Conservation (phyloP, 2,797 vertebrate species). For the Fundulus diaphanus region DNA sequence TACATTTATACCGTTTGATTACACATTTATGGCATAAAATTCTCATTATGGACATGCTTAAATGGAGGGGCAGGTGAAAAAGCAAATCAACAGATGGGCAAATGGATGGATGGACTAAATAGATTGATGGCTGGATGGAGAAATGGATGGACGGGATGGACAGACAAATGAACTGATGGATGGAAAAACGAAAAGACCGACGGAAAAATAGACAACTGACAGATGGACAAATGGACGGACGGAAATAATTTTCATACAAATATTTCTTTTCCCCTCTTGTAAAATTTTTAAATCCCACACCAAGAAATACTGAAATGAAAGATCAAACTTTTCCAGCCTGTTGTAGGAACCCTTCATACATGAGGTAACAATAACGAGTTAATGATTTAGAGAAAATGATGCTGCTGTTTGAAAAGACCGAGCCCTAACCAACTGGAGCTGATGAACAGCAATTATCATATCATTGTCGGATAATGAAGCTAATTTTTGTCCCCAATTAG, state of each 20-base stretch:
- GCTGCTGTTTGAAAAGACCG: constrained; percentile 1
- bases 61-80: neutral
- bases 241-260: neutral
- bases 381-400: constrained; percentile 14
- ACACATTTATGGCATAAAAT: neutral
- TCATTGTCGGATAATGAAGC: constrained; percentile 64
- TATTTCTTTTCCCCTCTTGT: neutral
- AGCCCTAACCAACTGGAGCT: constrained; percentile 12
- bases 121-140: neutral
- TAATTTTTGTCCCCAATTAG: constrained; percentile 51
- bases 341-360: neutral
- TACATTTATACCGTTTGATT: neutral
- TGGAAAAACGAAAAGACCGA: too few species aligned
- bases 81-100: too few species aligned
- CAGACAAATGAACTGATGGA: too few species aligned
- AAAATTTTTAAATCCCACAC: neutral
- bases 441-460: constrained; percentile 50
- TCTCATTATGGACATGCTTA: neutral
- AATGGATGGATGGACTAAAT: neutral
- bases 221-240: neutral
- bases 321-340: neutral
- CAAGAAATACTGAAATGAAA: neutral
- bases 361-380: neutral
- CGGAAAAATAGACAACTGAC: too few species aligned
- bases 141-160: neutral